Percentiles rank a stretch among this genome's conserved stretches.
Conservation (phyloP, 1,140 invertebrate genomes). For the Streblospio benedicti region DNA sequence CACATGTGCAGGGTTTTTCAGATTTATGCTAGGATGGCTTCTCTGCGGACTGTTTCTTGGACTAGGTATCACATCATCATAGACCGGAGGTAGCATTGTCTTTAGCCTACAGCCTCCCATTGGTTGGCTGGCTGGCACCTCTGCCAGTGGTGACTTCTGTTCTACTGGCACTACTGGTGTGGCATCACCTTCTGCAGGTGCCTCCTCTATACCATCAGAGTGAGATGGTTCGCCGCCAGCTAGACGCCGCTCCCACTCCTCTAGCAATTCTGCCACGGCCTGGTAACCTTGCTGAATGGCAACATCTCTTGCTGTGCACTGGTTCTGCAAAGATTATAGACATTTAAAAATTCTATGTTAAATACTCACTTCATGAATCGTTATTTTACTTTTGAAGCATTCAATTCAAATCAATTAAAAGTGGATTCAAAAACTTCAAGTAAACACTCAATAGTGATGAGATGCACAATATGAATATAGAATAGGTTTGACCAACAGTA, state of each 20-base stretch:
- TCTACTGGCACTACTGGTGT: background rate
- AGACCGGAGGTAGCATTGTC: background rate
- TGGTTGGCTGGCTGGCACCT: background rate
- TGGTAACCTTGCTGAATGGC: constrained; percentile 15
- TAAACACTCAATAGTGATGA: too few species aligned
- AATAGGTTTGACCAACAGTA: too few species aligned
- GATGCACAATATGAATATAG: too few species aligned
- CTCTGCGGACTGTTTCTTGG: constrained; percentile 1
- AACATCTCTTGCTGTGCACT: constrained; percentile 14
- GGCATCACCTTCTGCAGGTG: background rate
- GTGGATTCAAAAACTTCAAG: too few species aligned
- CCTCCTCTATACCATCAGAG: background rate
- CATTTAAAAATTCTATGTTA: background rate
- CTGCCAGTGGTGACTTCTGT: background rate
- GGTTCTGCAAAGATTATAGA: constrained; percentile 12
- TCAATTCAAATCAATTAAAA: background rate
- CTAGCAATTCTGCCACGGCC: constrained; percentile 12
- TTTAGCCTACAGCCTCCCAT: background rate
- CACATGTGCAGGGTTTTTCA: too few species aligned
- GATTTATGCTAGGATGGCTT: too few species aligned
- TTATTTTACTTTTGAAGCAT: background rate
- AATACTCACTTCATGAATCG: background rate
- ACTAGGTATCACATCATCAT: constrained; percentile 6
- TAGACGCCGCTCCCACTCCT: constrained; percentile 13
- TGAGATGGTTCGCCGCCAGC: background rate